Evolutionary conservation across 2,888 invertebrate genomes (phyloP).

Genomic region (Exephanes ischioxanthus): DNA sequence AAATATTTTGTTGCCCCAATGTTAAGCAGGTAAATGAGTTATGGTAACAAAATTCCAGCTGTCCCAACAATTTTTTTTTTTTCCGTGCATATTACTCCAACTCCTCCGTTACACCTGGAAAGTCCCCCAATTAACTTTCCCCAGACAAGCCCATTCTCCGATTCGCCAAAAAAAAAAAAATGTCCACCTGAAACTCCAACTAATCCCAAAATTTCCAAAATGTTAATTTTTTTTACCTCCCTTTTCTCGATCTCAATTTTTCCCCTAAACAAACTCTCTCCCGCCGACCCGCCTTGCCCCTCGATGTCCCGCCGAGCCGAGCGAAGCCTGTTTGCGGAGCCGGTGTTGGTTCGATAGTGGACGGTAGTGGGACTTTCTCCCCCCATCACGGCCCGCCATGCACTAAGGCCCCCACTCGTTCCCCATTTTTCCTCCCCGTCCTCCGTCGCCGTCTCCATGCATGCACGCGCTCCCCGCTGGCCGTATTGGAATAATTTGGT

Average conservation of each 20-base stretch:
- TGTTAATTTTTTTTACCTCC: too few species aligned
- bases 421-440: constrained; percentile 13
- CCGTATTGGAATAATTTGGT: constrained; percentile 70
- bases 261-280: not conserved
- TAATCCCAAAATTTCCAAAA: too few species aligned
- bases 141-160: too few species aligned
- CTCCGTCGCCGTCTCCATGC: constrained; percentile 25
- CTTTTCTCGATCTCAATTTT: too few species aligned
- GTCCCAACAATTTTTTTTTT: too few species aligned
- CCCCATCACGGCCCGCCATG: constrained; percentile 21
- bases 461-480: constrained; percentile 21
- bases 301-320: not conserved
- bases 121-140: not conserved
- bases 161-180: too few species aligned
- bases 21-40: too few species aligned
- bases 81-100: too few species aligned
- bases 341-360: not conserved
- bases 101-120: too few species aligned
- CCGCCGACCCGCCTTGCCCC: not conserved
- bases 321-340: constrained; percentile 1
- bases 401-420: constrained; percentile 61
- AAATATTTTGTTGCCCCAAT: too few species aligned
- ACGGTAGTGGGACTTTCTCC: constrained; percentile 42
- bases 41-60: too few species aligned
- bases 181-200: too few species aligned